Evolutionary conservation across 2,888 invertebrate genomes (phyloP), one percentile per base, ranked within the genome.

Genomic region (Fabriciana adippe): DNA sequence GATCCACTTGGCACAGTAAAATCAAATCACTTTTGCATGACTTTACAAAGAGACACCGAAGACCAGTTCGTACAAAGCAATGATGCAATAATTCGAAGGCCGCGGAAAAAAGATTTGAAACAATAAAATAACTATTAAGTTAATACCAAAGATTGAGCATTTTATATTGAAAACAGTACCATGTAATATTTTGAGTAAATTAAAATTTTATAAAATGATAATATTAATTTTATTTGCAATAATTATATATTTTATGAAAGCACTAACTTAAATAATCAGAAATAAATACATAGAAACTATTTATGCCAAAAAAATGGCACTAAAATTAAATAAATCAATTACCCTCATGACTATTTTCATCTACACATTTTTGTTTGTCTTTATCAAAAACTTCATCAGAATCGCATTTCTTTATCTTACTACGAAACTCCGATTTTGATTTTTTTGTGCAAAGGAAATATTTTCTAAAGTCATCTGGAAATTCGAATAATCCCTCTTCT

Each of bases 1-100:
- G 18, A 18, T 45, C 21, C 15, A 18, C 6, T 21, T 14, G 13
- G 92, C 72, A 92, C 92, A 3, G 83, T 92, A 50, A 92, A 92
- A 72, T 93, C 92, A 1, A 92, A 89, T 71, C 81, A 89, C 64
- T 92, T 90, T 75, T 89, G 92, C 72, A 80, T 92, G 13, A 88
- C 89, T 3, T 77, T 93, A 51, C 86, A 88, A 69, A 86, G 82
- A 72, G 86, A 88, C 48, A 81, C 82, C 4, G 83, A 84, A 65
- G 90, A 91, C 65, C 89, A 91, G 72, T 91, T 88, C 68, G 70
- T 85, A 45, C 78, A 81, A 66, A 82, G 80, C 50, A 73, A 72
- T 11, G 83, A 86, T 14, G 75, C 81, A 2, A 84, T 87, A 0
- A 84, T 78, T 67, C 81, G 92, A 56, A 86, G 75, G 78, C 92